Percentiles rank a stretch among this genome's conserved stretches.
Conservation (phyloP, 2,888 invertebrate genomes). For the Nebria salina region DNA sequence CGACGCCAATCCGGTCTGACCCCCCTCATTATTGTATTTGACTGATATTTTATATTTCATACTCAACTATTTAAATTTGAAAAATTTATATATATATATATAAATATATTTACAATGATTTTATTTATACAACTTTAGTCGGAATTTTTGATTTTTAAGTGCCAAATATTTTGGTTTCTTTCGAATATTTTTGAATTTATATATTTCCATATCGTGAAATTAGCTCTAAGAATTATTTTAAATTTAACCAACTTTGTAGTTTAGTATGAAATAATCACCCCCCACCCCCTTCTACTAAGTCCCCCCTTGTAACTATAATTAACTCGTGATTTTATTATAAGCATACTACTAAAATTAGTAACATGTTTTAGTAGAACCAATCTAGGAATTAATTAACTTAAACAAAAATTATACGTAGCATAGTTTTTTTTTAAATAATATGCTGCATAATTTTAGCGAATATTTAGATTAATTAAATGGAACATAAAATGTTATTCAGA, state of each 20-base stretch:
- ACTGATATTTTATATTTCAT: constrained; percentile 35
- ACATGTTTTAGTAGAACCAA: constrained; percentile 28
- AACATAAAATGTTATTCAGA: constrained; percentile 38
- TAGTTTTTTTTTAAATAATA: constrained; percentile 43
- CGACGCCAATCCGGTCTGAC: constrained; percentile 47
- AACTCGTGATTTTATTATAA: constrained; percentile 40
- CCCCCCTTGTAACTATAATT: constrained; percentile 19
- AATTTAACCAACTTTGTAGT: constrained; percentile 20
- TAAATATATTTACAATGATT: not conserved
- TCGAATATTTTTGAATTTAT: not conserved
- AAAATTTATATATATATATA: no score
- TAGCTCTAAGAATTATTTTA: constrained; percentile 8
- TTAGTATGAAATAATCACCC: constrained; percentile 38
- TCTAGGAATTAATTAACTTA: constrained; percentile 5
- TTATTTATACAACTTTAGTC: constrained; percentile 8
- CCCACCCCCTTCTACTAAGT: not conserved
- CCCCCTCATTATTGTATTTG: constrained; percentile 15
- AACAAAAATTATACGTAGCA: not conserved
- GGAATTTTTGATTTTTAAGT: constrained; percentile 33
- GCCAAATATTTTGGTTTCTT: constrained; percentile 29
- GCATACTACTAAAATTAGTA: constrained; percentile 35
- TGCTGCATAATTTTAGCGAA: constrained; percentile 29
- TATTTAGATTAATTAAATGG: constrained; percentile 32
- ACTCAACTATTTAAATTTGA: constrained; percentile 29
- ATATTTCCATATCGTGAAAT: constrained; percentile 36